Percentiles rank a stretch among this genome's conserved stretches.
Conservation (phyloP, 2,113 vertebrate species). For the Anolis carolinensis region DNA sequence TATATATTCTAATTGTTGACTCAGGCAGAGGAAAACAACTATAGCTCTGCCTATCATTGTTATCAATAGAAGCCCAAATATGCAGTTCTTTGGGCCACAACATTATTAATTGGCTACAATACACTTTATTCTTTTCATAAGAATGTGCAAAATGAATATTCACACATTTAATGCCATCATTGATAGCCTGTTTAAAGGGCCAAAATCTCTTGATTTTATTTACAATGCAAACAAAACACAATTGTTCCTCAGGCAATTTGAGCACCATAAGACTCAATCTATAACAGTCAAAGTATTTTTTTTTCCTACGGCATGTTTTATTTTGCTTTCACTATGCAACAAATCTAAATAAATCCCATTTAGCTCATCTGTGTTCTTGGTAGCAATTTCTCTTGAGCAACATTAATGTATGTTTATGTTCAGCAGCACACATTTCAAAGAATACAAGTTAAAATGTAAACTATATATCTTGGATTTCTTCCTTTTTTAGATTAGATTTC, state of each 20-base stretch:
- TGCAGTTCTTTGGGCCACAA: not conserved
- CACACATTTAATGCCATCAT: not conserved
- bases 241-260: not conserved
- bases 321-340: not conserved
- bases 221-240: not conserved
- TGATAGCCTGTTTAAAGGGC: not conserved
- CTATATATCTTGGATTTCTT: not conserved
- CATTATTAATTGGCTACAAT: not conserved
- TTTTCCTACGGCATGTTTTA: not conserved
- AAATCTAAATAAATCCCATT: not conserved
- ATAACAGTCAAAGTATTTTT: not conserved
- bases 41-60: not conserved
- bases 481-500: not conserved
- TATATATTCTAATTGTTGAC: not conserved
- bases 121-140: slow-evolving; percentile 5
- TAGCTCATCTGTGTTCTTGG: not conserved
- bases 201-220: not conserved
- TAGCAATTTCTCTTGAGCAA: not conserved
- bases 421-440: not conserved
- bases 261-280: too few species aligned
- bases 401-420: not conserved
- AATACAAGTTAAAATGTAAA: not conserved
- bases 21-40: not conserved
- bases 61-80: not conserved
- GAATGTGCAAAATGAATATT: not conserved